Base-by-base conservation (phyloP, 2,113 vertebrate genomes). In the Helogale parvula region DNA sequence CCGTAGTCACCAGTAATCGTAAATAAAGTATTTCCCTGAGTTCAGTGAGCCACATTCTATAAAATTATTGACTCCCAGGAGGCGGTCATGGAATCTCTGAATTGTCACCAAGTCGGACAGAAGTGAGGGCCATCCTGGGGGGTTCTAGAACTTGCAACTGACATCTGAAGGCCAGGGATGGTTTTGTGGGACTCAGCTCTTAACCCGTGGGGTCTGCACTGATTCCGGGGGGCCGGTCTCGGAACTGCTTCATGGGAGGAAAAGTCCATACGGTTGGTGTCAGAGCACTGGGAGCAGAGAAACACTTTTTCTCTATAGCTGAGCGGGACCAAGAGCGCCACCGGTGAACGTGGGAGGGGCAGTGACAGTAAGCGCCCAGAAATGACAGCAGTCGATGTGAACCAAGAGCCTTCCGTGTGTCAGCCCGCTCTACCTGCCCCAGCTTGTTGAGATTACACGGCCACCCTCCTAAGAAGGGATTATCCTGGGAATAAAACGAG, bases 281-380 rank as follows among this genome's bases (percentile, higher is more conserved):
- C 76, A 35, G 74, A 35, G 45, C 31, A 16, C 38, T 31, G 60
- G 7, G 33, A 29, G 21, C 38, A 29, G 33, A 90, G 41, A 79
- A 25, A 35, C 1, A 1, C 15, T 14, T 80, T 52, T 63, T 7
- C 52, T 33, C 45, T n/a, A 38, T n/a, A 38, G 71, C 19, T 31
- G 33, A 14, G 2, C 21, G 10, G 65, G 63, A 79, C 52, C 38
- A 3, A 68, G 35, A 12, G 50, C 21, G 2, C 23, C 12, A 5
- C 31, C 23, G 54, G 27, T n/a, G 31, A 23, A 45, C 57, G 14
- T 8, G 72, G 27, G 31, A 45, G 60, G 38, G 50, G 2, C 0
- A 25, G 31, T 17, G 68, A 9, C 45, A 4, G 0, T 1, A 1
- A 9, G 21, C 5, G 29, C 27, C 31, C 12, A 3, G 3, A 1